phyloP scores from a whole-genome alignment of 1,140 invertebrate species.

The Octopus bimaculoides region DNA sequence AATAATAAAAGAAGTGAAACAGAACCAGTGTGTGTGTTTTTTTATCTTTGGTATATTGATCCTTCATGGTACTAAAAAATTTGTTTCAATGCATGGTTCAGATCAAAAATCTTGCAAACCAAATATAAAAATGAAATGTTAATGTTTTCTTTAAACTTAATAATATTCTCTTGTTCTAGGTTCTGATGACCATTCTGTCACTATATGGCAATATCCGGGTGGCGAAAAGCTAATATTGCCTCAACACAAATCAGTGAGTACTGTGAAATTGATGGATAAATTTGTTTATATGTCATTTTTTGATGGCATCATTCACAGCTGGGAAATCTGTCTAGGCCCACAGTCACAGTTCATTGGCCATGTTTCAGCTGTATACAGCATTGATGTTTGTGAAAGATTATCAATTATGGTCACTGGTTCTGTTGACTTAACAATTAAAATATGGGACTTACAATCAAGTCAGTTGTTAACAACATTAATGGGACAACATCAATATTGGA shows the following conservation, averaged over 20 bases:
- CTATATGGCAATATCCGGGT: conserved; percentile 32
- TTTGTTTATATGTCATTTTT: conserved; percentile 29
- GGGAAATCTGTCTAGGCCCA: conserved; percentile 24
- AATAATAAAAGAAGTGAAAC: background rate
- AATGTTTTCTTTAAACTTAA: background rate
- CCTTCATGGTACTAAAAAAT: no score
- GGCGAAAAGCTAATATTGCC: background rate
- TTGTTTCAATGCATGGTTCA: no score
- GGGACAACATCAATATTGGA: conserved; percentile 14
- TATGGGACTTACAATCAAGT: conserved; percentile 16
- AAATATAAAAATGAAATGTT: background rate
- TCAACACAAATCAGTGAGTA: conserved; percentile 23
- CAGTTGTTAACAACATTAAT: conserved; percentile 11
- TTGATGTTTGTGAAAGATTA: conserved; percentile 80
- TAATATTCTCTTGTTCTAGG: conserved; percentile 26
- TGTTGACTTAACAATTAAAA: conserved; percentile 26
- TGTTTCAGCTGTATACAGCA: conserved; percentile 46
- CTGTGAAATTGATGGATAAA: conserved; percentile 24
- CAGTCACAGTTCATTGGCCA: conserved; percentile 21
- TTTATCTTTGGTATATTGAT: background rate
- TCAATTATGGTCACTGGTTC: conserved; percentile 78
- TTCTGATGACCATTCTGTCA: conserved; percentile 39
- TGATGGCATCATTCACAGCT: conserved; percentile 30
- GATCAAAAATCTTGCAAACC: background rate
- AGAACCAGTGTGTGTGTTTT: background rate